Evolutionary conservation across 2,797 vertebrate species (phyloP).

Genomic region (Neomorphus geoffroyi): DNA sequence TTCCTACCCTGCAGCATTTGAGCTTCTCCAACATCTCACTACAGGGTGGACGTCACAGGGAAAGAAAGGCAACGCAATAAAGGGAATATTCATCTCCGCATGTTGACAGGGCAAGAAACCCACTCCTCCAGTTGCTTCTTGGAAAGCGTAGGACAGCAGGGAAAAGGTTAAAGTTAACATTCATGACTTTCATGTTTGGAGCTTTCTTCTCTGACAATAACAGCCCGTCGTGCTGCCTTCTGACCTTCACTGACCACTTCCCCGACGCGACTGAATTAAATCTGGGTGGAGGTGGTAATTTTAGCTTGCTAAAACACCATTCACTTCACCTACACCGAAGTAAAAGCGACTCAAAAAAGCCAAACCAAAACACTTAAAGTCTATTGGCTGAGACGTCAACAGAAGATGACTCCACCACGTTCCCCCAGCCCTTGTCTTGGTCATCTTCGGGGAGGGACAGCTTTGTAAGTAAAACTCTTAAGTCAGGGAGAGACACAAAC

Average conservation of each 20-base stretch:
- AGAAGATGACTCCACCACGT: background rate
- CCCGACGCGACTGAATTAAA: background rate
- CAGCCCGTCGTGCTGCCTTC: background rate
- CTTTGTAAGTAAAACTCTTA: background rate
- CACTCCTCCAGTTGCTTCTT: background rate
- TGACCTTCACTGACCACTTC: background rate
- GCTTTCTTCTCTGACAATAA: background rate
- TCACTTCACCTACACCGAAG: background rate
- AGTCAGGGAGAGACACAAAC: background rate
- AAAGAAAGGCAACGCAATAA: background rate
- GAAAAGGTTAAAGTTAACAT: background rate
- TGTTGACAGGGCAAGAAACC: background rate
- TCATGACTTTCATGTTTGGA: background rate
- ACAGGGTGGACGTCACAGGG: rapidly evolving
- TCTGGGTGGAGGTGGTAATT: background rate
- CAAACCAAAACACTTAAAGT: background rate
- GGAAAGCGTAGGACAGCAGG: background rate
- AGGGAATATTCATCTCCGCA: slow-evolving; percentile 17
- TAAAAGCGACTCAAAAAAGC: rapidly evolving
- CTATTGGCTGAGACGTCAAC: background rate
- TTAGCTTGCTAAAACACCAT: rapidly evolving
- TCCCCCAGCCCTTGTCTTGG: background rate
- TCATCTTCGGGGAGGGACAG: background rate
- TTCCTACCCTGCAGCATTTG: background rate
- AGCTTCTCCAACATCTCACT: background rate